Conservation (phyloP, 2,888 invertebrate genomes). For the Amaurobius ferox region DNA sequence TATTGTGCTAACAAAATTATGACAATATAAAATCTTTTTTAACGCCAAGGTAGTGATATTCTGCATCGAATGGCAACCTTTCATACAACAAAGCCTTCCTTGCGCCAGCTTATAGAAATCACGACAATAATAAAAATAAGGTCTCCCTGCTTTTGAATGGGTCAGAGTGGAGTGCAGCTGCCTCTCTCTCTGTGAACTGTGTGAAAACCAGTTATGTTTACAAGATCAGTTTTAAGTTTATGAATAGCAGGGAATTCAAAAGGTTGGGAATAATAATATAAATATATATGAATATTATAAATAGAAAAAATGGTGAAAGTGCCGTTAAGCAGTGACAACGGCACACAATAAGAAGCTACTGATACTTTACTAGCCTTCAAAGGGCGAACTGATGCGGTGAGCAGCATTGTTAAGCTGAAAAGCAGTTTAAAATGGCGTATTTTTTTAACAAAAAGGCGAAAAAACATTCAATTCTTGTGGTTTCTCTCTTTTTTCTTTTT, state of each 20-base stretch:
- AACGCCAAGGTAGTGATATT: background rate
- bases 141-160: background rate
- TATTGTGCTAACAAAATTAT: no score
- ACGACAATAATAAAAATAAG: constrained; percentile 21
- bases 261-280: background rate
- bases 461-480: constrained; percentile 40
- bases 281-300: background rate
- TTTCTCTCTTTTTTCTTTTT: no score
- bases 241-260: constrained; percentile 15
- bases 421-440: constrained; percentile 28
- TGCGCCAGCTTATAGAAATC: background rate
- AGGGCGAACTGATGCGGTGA: constrained; percentile 49
- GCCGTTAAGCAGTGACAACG: constrained; percentile 30
- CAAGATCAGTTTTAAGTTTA: constrained; percentile 38
- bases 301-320: constrained; percentile 1
- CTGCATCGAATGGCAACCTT: background rate
- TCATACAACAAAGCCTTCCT: background rate
- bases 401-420: constrained; percentile 20
- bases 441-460: no score
- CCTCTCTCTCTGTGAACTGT: constrained; percentile 15
- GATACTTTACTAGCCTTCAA: constrained; percentile 35
- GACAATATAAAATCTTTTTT: no score
- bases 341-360: constrained; percentile 44
- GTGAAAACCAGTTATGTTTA: constrained; percentile 62
- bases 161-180: constrained; percentile 56